These are phyloP conservation scores for Garrulus glandarius DNA, from an alignment of 2,797 vertebrate genomes.

Conservation along the genomic window DNA sequence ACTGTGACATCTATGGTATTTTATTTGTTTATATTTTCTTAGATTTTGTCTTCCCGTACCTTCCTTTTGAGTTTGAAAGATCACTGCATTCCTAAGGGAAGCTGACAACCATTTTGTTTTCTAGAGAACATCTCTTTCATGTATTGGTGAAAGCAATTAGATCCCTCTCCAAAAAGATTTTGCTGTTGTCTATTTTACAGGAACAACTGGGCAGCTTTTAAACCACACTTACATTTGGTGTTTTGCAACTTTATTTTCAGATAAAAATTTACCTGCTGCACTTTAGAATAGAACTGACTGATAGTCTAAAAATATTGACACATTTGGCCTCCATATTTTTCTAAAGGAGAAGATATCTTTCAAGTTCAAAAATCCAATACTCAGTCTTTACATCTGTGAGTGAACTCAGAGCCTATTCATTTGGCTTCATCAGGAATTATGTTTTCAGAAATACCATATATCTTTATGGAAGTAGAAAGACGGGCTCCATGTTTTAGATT, in stretches of 20 bases:
- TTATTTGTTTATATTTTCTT: background rate
- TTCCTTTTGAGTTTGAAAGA: background rate
- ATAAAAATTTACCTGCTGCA: background rate
- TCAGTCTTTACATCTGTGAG: background rate
- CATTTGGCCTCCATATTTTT: background rate
- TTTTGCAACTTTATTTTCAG: constrained; percentile 35
- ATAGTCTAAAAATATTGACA: background rate
- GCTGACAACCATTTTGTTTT: background rate
- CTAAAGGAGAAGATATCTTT: background rate
- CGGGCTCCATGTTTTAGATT: background rate
- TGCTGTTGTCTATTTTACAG: constrained; percentile 33
- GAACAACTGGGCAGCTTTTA: background rate
- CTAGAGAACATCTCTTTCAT: background rate
- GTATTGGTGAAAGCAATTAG: background rate
- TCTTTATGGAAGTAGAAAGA: background rate
- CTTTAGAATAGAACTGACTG: background rate
- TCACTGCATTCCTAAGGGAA: background rate
- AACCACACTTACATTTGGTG: background rate
- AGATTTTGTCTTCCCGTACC: background rate
- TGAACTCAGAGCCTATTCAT: background rate
- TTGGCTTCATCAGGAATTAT: background rate
- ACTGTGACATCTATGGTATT: background rate
- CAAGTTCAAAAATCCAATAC: background rate
- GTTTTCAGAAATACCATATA: background rate
- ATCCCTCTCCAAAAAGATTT: background rate